Percentiles rank a stretch among this genome's conserved stretches.
Conservation (phyloP, 2,113 vertebrate genomes). For the Aspiorhynchus laticeps region DNA sequence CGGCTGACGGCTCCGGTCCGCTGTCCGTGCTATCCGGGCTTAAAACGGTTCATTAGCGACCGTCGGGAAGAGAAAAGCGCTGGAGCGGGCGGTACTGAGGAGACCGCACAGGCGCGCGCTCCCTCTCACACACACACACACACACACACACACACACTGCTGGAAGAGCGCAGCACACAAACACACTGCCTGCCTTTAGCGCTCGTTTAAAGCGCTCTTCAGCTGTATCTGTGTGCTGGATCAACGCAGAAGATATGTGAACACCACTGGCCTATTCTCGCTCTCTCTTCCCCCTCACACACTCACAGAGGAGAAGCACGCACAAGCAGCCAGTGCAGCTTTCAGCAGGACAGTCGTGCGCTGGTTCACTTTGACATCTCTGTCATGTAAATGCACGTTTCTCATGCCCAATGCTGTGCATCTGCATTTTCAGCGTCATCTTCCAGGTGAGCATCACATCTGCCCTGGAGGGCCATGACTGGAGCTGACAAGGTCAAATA, state of each 20-base stretch:
- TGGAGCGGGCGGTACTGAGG: constrained; percentile 27
- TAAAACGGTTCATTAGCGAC: constrained; percentile 27
- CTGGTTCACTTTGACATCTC: constrained; percentile 2
- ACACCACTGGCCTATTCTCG: neutral
- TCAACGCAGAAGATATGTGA: constrained; percentile 9
- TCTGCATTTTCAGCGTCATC: neutral
- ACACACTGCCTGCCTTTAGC: neutral
- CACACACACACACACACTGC: constrained; percentile 29
- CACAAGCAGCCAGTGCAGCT: constrained; percentile 25
- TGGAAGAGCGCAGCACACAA: constrained; percentile 28
- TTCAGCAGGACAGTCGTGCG: neutral
- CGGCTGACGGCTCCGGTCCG: constrained; percentile 20
- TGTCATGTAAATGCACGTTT: neutral
- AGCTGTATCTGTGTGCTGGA: neutral
- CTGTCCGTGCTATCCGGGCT: constrained; percentile 36
- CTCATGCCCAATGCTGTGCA: neutral
- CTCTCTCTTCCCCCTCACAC: neutral
- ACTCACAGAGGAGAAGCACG: constrained; percentile 24
- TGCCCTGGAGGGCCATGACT: constrained; percentile 5
- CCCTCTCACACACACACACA: neutral
- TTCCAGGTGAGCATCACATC: constrained; percentile 18
- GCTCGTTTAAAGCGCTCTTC: neutral
- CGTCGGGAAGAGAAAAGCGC: neutral
- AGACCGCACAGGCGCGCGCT: constrained; percentile 14
- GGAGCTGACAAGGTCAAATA: constrained; percentile 40